Conservation (phyloP, 2,113 vertebrate genomes). For the Dendrocopos noguchii region DNA sequence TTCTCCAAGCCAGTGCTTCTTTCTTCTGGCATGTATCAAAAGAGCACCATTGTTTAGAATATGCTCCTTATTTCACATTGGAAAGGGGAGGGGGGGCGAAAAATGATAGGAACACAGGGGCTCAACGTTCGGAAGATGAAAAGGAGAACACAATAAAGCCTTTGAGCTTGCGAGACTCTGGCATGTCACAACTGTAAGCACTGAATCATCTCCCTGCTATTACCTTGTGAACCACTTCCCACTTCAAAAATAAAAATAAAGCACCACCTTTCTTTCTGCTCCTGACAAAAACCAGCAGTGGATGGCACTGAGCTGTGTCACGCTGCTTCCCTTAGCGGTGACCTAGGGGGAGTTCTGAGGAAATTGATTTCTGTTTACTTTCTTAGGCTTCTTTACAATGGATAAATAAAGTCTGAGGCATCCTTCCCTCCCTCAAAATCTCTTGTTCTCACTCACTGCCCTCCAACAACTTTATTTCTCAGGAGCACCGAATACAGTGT, state of each 20-base stretch:
- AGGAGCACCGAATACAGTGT: neutral
- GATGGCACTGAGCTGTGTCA: slow-evolving; percentile 4
- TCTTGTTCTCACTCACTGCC: neutral
- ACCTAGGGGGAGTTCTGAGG: slow-evolving; percentile 20
- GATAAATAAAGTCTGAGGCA: slow-evolving; percentile 16
- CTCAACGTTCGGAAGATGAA: slow-evolving; percentile 69
- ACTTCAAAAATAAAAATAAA: slow-evolving; percentile 67
- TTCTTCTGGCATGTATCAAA: slow-evolving; percentile 51
- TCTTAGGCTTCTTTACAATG: slow-evolving; percentile 22
- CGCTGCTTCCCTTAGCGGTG: slow-evolving; percentile 22
- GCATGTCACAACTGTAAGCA: slow-evolving; percentile 64
- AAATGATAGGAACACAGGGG: slow-evolving; percentile 49
- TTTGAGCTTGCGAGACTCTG: slow-evolving; percentile 62
- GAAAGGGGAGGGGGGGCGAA: neutral
- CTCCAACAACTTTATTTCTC: slow-evolving; percentile 4
- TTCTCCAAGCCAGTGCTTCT: slow-evolving; percentile 49
- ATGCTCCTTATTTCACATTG: slow-evolving; percentile 47
- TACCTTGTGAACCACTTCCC: slow-evolving; percentile 51
- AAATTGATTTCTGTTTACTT: slow-evolving; percentile 49
- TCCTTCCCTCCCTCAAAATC: slow-evolving; percentile 37
- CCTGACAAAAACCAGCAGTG: slow-evolving; percentile 32
- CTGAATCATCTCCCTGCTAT: slow-evolving; percentile 38
- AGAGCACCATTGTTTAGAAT: slow-evolving; percentile 63
- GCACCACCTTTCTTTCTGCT: neutral
- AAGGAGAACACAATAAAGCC: slow-evolving; percentile 67